These are phyloP conservation scores for Acanthornis magna DNA, from an alignment of 2,797 vertebrate genomes.

Conservation along the genomic window DNA sequence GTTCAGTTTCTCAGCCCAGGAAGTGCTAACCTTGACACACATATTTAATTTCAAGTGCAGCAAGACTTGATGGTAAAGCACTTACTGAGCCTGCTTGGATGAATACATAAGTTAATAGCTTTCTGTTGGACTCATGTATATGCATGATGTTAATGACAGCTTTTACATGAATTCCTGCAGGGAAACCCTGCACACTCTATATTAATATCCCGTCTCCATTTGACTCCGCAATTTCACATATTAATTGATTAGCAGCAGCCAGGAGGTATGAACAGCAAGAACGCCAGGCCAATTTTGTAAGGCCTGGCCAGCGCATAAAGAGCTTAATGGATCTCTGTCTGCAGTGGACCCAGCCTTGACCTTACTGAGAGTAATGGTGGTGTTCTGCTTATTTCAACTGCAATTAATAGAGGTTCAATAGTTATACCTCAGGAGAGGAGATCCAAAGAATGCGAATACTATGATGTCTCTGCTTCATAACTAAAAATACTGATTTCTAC, in stretches of 20 bases:
- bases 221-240: conserved; percentile 14
- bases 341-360: not conserved
- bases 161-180: conserved; percentile 50
- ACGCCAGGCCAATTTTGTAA: not conserved
- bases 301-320: not conserved
- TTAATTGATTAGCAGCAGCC: conserved; percentile 54
- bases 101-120: conserved; percentile 37
- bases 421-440: not conserved
- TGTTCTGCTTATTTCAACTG: not conserved
- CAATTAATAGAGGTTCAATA: not conserved
- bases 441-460: not conserved
- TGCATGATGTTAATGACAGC: conserved; percentile 51
- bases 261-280: conserved; percentile 24
- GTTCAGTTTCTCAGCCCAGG: conserved; percentile 24
- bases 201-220: not conserved
- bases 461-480: not conserved
- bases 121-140: conserved; percentile 54
- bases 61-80: conserved; percentile 39
- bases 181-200: not conserved
- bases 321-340: not conserved
- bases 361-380: not conserved
- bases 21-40: conserved; percentile 36
- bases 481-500: not conserved
- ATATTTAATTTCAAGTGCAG: conserved; percentile 31
- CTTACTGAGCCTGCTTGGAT: conserved; percentile 32